Conservation (phyloP, 2,797 vertebrate genomes). For the Schizothorax lantsangensis region DNA sequence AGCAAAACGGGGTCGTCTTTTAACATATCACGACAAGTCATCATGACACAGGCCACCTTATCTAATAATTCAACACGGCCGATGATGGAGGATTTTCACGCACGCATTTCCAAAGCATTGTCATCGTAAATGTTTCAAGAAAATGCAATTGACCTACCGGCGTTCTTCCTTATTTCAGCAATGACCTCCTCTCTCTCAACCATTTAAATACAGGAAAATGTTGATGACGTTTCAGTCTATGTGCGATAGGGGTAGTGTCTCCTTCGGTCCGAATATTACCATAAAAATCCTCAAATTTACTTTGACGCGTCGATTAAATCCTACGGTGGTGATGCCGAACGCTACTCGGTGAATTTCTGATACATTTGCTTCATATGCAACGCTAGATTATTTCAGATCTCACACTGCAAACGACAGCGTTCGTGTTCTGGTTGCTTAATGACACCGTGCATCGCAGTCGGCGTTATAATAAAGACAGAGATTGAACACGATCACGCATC, state of each 20-base stretch:
- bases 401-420: slow-evolving; percentile 23
- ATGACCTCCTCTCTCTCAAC: slow-evolving; percentile 76
- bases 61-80: slow-evolving; percentile 22
- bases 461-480: slow-evolving; percentile 32
- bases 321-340: background rate
- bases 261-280: slow-evolving; percentile 68
- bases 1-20: slow-evolving; percentile 16
- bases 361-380: slow-evolving; percentile 11
- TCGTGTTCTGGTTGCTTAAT: slow-evolving; percentile 59
- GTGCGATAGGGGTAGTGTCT: slow-evolving; percentile 75
- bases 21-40: slow-evolving; percentile 39
- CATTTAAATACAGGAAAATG: slow-evolving; percentile 80
- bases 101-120: slow-evolving; percentile 28
- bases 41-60: slow-evolving; percentile 45
- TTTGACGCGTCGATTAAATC: slow-evolving; percentile 32
- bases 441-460: slow-evolving; percentile 52
- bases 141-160: slow-evolving; percentile 71
- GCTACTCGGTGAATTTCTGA: background rate
- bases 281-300: slow-evolving; percentile 65
- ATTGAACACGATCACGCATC: slow-evolving; percentile 18
- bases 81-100: slow-evolving; percentile 25
- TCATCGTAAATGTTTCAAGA: slow-evolving; percentile 12
- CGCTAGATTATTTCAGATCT: slow-evolving; percentile 20
- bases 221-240: slow-evolving; percentile 80
- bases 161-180: slow-evolving; percentile 66